Conservation (phyloP, 1,140 invertebrate species). For the Cylas formicarius region DNA sequence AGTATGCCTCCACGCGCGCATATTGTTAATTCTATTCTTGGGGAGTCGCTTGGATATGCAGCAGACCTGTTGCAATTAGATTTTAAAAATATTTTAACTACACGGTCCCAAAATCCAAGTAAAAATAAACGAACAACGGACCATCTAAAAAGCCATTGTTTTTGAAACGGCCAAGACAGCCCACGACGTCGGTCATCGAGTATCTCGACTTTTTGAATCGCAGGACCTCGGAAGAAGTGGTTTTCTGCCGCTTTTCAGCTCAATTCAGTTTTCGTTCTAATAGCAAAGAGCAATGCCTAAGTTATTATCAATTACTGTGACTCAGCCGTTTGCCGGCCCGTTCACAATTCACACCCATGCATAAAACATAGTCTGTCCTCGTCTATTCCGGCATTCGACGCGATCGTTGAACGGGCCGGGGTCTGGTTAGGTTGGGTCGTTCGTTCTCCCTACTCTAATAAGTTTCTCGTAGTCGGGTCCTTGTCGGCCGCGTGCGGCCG, state of each 20-base stretch:
- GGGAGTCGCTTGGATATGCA: too few species aligned
- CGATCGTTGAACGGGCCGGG: conserved; percentile 37
- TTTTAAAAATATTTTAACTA: too few species aligned
- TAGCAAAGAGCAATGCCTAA: conserved; percentile 41
- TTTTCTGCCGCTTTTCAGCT: conserved; percentile 22
- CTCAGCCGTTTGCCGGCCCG: conserved; percentile 41
- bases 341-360: conserved; percentile 39
- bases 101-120: too few species aligned
- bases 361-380: conserved; percentile 41
- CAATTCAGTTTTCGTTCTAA: conserved; percentile 28
- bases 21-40: too few species aligned
- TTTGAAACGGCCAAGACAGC: too few species aligned
- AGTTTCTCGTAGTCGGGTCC: conserved; percentile 35
- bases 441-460: conserved; percentile 39
- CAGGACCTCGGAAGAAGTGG: conserved; percentile 16
- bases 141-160: too few species aligned
- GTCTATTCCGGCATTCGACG: conserved; percentile 44
- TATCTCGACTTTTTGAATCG: too few species aligned
- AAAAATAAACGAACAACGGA: too few species aligned
- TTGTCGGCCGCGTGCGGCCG: conserved; percentile 11
- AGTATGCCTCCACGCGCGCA: too few species aligned
- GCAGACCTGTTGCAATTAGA: too few species aligned
- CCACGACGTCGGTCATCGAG: too few species aligned
- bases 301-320: conserved; percentile 46
- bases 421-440: conserved; percentile 42